A percentile compares a stretch with the other conserved stretches of the same genome.
These are phyloP conservation scores for Campoletis raptor DNA, from an alignment of 2,888 invertebrate species.

Conservation along the genomic window DNA sequence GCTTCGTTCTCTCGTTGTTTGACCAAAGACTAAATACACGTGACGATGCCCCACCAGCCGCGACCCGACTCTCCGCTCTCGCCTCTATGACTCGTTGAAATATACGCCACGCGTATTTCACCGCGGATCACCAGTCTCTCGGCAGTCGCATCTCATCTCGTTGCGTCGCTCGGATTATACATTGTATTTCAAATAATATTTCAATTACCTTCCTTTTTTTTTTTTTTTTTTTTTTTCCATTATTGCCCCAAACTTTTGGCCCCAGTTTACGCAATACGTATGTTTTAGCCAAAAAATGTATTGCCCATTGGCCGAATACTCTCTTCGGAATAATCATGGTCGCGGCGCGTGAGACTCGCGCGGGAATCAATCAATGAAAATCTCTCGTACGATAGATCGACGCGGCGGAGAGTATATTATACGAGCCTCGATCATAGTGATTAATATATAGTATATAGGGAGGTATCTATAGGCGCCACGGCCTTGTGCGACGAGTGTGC, in stretches of 20 bases:
- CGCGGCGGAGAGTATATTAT: neutral
- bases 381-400: neutral
- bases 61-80: neutral
- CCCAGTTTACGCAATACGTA: no score
- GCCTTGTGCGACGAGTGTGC: slow-evolving; percentile 30
- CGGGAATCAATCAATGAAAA: neutral
- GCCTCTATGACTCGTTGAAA: slow-evolving; percentile 55
- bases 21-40: slow-evolving; percentile 48
- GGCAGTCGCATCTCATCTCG: slow-evolving; percentile 20
- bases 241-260: no score
- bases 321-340: no score
- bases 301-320: no score
- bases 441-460: slow-evolving; percentile 27
- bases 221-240: no score
- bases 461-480: slow-evolving; percentile 17
- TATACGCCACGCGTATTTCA: slow-evolving; percentile 25
- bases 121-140: slow-evolving; percentile 39
- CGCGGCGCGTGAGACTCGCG: neutral
- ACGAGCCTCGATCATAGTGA: slow-evolving; percentile 6
- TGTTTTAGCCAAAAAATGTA: no score
- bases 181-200: no score
- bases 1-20: slow-evolving; percentile 27
- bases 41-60: slow-evolving; percentile 51
- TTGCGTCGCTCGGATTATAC: neutral
- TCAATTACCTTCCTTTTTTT: no score